Evolutionary conservation across 2,888 invertebrate species (phyloP).

Genomic region (Lapara coniferarum): DNA sequence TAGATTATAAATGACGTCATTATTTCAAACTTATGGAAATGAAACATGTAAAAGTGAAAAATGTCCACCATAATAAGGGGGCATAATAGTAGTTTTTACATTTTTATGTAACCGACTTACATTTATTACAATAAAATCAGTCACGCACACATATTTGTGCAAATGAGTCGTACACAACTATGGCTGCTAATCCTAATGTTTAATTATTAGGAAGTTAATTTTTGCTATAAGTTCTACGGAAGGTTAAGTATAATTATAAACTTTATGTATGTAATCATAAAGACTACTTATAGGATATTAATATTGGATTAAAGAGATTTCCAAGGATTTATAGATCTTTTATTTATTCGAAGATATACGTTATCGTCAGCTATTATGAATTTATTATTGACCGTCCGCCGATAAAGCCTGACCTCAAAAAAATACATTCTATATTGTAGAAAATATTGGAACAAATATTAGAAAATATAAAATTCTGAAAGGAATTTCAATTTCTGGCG

Average conservation of each 20-base stretch:
- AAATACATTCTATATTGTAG: too few relatives aligned
- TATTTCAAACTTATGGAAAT: background rate
- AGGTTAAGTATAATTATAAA: slow-evolving; percentile 14
- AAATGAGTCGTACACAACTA: slow-evolving; percentile 45
- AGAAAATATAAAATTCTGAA: too few relatives aligned
- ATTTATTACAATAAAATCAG: slow-evolving; percentile 37
- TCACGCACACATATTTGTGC: slow-evolving; percentile 46
- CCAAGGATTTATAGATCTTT: background rate
- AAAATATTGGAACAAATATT: too few relatives aligned
- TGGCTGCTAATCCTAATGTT: slow-evolving; percentile 34
- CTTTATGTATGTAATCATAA: background rate
- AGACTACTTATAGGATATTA: background rate
- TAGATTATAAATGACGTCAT: background rate
- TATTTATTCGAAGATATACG: background rate
- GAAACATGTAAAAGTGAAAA: background rate
- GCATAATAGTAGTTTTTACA: background rate
- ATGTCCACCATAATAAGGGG: too few relatives aligned
- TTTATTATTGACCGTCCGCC: too few relatives aligned
- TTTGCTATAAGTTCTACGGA: slow-evolving; percentile 15
- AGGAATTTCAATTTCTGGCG: too few relatives aligned
- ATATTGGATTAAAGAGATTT: background rate
- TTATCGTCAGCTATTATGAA: background rate
- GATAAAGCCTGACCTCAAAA: too few relatives aligned
- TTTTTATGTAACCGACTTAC: background rate
- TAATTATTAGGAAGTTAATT: slow-evolving; percentile 31